Percentiles rank a stretch among this genome's conserved stretches.
Evolutionary conservation across 2,113 vertebrate genomes (phyloP).

Genomic region (Dicrurus megarhynchus): DNA sequence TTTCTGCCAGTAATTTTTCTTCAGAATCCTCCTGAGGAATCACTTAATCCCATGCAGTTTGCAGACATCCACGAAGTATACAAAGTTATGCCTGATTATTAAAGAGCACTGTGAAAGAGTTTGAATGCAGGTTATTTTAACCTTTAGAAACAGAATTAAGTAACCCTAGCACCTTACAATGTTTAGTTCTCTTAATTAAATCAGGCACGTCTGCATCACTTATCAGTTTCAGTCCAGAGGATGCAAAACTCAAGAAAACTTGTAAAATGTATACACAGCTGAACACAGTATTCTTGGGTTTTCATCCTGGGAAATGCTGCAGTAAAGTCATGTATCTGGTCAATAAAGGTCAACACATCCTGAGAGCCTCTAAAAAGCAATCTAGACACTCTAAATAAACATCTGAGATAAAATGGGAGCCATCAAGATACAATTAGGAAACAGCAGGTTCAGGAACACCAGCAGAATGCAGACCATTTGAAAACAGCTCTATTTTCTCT

Average conservation of each 20-base stretch:
- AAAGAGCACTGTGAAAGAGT: neutral
- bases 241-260: neutral
- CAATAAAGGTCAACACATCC: conserved; percentile 34
- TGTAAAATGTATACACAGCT: neutral
- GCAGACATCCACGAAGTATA: neutral
- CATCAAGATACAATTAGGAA: conserved; percentile 22
- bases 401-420: conserved; percentile 30
- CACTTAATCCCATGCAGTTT: neutral
- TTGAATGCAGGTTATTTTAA: neutral
- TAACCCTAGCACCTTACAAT: neutral
- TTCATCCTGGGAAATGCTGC: neutral
- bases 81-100: neutral
- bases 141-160: neutral
- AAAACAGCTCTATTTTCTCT: neutral
- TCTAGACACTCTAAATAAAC: neutral
- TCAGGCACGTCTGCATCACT: neutral
- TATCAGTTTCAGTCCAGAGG: neutral
- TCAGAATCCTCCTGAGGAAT: neutral
- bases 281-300: neutral
- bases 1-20: neutral
- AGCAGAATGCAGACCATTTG: neutral
- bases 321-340: neutral
- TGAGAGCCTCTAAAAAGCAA: conserved; percentile 25
- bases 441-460: neutral
- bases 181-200: neutral